Evolutionary conservation across 1,140 invertebrate genomes (phyloP).

Genomic region (Bilobella aurantiaca): DNA sequence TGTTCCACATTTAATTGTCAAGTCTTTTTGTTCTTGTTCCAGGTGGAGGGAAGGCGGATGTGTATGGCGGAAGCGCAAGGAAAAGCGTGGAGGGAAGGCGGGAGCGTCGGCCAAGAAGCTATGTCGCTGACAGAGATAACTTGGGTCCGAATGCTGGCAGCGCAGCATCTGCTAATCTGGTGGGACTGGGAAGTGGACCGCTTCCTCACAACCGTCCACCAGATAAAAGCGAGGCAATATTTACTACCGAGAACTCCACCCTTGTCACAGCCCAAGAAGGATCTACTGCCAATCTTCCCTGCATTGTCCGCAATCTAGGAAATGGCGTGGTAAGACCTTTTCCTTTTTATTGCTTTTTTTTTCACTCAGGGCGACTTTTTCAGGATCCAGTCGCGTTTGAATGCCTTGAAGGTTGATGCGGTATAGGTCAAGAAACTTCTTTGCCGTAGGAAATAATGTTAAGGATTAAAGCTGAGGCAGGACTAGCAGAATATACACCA

Average conservation of each 20-base stretch:
- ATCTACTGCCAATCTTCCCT: conserved; percentile 57
- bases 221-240: conserved; percentile 29
- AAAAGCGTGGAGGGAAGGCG: not conserved
- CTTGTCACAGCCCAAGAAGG: conserved; percentile 60
- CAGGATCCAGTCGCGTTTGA: not conserved
- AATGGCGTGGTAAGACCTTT: conserved; percentile 57
- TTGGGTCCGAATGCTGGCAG: conserved; percentile 9
- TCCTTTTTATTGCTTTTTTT: not conserved
- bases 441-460: too few relatives aligned
- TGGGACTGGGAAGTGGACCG: not conserved
- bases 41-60: too few relatives aligned
- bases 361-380: not conserved
- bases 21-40: not conserved
- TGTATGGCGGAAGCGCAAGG: too few relatives aligned
- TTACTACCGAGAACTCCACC: conserved; percentile 38
- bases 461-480: too few relatives aligned
- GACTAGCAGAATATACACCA: too few relatives aligned
- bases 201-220: conserved; percentile 19
- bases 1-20: not conserved
- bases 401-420: too few relatives aligned
- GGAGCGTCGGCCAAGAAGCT: conserved; percentile 22
- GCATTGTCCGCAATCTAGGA: conserved; percentile 55
- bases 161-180: conserved; percentile 8
- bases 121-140: conserved; percentile 19
- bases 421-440: too few relatives aligned